phyloP scores from a whole-genome alignment of 1,140 invertebrate species.

The Muscidifurax raptorellus region DNA sequence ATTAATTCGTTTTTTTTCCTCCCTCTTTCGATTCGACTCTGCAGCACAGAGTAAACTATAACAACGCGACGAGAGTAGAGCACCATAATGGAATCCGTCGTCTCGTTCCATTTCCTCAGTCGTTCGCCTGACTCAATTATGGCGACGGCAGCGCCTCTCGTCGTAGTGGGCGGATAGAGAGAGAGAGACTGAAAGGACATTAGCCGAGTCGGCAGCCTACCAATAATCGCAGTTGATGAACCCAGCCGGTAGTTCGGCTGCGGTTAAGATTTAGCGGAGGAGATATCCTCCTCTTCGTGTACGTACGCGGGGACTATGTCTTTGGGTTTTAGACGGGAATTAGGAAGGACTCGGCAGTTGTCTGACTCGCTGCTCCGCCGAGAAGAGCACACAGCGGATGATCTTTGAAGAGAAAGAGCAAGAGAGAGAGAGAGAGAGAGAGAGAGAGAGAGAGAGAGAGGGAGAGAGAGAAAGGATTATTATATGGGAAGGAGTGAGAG shows the following conservation, averaged over 20 bases:
- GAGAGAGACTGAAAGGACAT: background rate
- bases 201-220: slow-evolving; percentile 17
- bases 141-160: background rate
- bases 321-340: slow-evolving; percentile 14
- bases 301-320: background rate
- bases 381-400: background rate
- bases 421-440: background rate
- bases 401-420: background rate
- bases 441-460: background rate
- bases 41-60: background rate
- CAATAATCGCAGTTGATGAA: slow-evolving; percentile 28
- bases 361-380: background rate
- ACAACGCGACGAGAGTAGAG: background rate
- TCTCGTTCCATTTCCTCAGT: background rate
- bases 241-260: background rate
- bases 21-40: background rate
- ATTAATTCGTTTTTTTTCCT: background rate
- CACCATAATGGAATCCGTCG: background rate
- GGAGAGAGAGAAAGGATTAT: background rate
- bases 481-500: too few relatives aligned
- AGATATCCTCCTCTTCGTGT: background rate
- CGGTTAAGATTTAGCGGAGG: background rate
- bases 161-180: background rate
- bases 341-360: slow-evolving; percentile 11
- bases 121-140: background rate